phyloP scores from a whole-genome alignment of 2,888 invertebrate species.

The Leptothorax acervorum region DNA sequence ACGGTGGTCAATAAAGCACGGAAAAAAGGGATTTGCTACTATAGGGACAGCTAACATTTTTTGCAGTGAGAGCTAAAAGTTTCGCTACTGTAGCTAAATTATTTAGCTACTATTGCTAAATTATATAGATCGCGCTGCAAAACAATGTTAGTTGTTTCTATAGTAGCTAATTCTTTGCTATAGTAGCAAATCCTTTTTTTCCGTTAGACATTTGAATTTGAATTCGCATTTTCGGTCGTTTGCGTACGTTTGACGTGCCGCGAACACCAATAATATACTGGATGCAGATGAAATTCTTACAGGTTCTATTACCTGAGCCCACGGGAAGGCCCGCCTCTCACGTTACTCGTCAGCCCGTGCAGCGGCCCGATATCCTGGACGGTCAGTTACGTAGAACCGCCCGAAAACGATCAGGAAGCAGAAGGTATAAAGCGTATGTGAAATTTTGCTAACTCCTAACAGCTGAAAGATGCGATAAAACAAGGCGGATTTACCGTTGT shows the following conservation, averaged over 20 bases:
- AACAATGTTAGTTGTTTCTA: no score
- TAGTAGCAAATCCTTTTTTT: no score
- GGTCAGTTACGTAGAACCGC: conserved; percentile 83
- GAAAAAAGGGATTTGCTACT: no score
- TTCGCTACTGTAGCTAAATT: no score
- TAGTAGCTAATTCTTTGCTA: no score
- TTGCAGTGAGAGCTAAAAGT: no score
- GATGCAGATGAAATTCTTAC: conserved; percentile 83
- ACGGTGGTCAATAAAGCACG: not conserved
- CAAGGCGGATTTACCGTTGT: not conserved
- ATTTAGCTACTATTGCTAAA: no score
- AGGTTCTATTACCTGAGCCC: conserved; percentile 84
- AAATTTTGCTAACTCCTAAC: not conserved
- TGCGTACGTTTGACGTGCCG: conserved; percentile 58
- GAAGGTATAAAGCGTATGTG: conserved; percentile 79
- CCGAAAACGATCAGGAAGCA: conserved; percentile 80
- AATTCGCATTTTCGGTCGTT: not conserved
- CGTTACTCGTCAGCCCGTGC: conserved; percentile 84
- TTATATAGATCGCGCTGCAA: no score
- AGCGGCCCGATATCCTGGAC: conserved; percentile 84
- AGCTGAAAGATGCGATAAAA: not conserved
- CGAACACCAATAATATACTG: conserved; percentile 82
- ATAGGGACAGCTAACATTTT: no score
- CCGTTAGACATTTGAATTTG: not conserved
- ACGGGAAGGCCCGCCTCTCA: conserved; percentile 82